Conservation (phyloP, 2,113 vertebrate species). For the Climacteris rufus region DNA sequence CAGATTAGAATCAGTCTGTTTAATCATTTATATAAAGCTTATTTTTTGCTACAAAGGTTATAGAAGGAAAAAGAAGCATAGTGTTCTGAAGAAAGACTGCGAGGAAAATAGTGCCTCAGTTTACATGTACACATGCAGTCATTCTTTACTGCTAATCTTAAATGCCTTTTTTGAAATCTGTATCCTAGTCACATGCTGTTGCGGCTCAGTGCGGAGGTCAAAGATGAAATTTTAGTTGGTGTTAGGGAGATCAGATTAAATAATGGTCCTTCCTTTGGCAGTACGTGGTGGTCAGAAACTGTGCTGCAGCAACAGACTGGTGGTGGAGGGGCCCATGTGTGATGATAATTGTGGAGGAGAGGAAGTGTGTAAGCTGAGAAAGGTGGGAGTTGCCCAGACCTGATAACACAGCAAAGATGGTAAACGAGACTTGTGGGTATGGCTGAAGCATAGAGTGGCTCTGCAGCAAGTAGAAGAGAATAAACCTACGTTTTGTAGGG, state of each 20-base stretch:
- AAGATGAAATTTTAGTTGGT: not conserved
- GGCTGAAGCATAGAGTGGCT: not conserved
- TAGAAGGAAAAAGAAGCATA: not conserved
- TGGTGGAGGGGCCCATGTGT: not conserved
- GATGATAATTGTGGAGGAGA: not conserved
- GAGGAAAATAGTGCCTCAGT: not conserved
- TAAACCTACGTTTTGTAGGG: not conserved
- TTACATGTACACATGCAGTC: not conserved
- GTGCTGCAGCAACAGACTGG: not conserved
- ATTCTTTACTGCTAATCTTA: not conserved
- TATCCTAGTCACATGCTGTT: not conserved
- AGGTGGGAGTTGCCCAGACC: not conserved
- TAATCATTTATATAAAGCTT: not conserved
- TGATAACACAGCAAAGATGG: not conserved
- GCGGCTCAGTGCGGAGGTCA: not conserved
- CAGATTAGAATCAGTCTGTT: not conserved
- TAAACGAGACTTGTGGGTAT: rapidly evolving
- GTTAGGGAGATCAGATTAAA: not conserved
- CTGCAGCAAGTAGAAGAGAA: not conserved
- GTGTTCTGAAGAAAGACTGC: not conserved
- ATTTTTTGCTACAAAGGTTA: not conserved
- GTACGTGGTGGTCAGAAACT: not conserved
- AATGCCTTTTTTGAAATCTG: not conserved
- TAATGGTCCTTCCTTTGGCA: not conserved
- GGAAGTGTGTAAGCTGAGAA: not conserved